phyloP scores from a whole-genome alignment of 1,140 invertebrate species.

The Parasteatoda tepidariorum region DNA sequence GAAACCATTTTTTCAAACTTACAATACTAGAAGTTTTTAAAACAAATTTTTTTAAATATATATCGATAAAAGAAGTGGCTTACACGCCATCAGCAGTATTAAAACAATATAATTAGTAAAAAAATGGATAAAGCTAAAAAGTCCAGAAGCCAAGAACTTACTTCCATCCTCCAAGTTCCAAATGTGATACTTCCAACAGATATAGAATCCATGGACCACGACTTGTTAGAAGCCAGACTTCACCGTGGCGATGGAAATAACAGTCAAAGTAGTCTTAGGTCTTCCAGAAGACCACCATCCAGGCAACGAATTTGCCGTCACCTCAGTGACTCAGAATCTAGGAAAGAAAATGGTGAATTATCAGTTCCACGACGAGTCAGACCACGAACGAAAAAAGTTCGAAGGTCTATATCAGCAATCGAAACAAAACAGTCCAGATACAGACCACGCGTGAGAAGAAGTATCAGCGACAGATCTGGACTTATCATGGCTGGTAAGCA shows the following conservation, averaged over 20 bases:
- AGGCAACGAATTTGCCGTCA: constrained; percentile 28
- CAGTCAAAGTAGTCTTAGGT: constrained; percentile 23
- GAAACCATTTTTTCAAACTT: too few relatives aligned
- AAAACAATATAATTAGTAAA: background rate
- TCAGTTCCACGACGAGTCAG: background rate
- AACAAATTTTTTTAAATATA: too few relatives aligned
- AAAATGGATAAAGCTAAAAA: background rate
- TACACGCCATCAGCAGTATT: too few relatives aligned
- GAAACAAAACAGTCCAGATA: constrained; percentile 16
- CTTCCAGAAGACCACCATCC: background rate
- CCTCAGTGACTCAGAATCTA: constrained; percentile 41
- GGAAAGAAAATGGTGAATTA: background rate
- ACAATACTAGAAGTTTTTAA: too few relatives aligned
- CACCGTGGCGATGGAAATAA: background rate
- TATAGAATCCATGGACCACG: background rate
- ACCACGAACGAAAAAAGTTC: background rate
- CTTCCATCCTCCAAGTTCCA: constrained; percentile 4
- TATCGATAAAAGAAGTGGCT: too few relatives aligned
- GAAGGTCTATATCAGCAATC: constrained; percentile 32
- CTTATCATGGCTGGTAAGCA: constrained; percentile 24
- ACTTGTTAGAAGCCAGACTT: background rate
- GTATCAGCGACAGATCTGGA: constrained; percentile 50
- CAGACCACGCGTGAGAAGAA: constrained; percentile 32
- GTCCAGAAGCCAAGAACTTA: background rate
- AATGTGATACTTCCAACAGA: constrained; percentile 21